These are phyloP conservation scores for Plecotus auritus DNA, from an alignment of 2,113 vertebrate species.

Conservation along the genomic window DNA sequence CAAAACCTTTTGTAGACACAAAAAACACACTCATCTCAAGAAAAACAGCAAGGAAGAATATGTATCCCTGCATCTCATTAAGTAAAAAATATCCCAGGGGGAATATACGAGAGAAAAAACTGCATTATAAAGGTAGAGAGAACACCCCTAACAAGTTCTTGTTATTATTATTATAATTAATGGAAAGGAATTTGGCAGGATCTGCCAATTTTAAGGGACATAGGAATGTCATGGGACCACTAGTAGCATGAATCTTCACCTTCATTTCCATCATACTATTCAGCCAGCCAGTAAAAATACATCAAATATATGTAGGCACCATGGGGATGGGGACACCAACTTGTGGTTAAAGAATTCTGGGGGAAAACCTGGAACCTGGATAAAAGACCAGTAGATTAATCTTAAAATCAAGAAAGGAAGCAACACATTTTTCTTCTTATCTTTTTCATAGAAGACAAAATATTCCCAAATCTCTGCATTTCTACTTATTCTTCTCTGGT, in stretches of 20 bases:
- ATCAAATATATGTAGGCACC: neutral
- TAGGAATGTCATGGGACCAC: neutral
- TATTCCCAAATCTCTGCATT: neutral
- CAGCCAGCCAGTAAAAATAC: neutral
- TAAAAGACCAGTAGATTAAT: neutral
- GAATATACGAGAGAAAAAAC: conserved; percentile 13
- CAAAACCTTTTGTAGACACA: conserved; percentile 1
- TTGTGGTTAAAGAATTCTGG: conserved; percentile 22
- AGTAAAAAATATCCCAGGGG: conserved; percentile 13
- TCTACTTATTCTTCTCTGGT: neutral
- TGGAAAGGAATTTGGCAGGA: conserved; percentile 43
- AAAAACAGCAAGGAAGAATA: neutral
- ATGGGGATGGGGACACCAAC: neutral
- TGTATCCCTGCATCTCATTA: conserved; percentile 10
- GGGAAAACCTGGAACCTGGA: neutral
- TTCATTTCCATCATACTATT: neutral
- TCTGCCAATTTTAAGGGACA: conserved; percentile 2
- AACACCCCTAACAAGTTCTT: neutral
- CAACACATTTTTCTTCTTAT: neutral
- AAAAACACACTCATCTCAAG: neutral
- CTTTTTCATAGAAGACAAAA: neutral
- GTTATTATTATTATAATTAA: conserved; percentile 47
- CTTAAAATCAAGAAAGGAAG: neutral
- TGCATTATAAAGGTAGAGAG: neutral
- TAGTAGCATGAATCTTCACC: neutral